These are phyloP conservation scores for Zaprionus taronus DNA, from an alignment of 1,140 invertebrate genomes.

Conservation along the genomic window DNA sequence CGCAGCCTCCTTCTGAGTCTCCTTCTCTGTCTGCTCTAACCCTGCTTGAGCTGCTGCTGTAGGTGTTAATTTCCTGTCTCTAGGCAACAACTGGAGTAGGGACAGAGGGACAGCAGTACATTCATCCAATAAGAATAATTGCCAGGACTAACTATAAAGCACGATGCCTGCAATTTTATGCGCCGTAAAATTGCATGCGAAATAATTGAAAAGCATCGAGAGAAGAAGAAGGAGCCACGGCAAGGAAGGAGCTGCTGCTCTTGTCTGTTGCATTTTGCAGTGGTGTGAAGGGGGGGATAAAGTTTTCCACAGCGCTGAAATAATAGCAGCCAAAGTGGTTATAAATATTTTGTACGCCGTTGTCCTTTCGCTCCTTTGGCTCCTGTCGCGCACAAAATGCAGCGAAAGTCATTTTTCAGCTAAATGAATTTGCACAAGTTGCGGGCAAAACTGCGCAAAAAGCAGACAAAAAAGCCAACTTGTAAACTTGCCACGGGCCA, in stretches of 20 bases:
- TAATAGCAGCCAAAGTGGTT: conserved; percentile 80
- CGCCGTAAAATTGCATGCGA: conserved; percentile 76
- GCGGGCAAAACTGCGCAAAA: conserved; percentile 70
- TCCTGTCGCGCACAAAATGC: conserved; percentile 55
- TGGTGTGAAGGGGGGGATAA: conserved; percentile 44
- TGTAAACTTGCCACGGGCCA: conserved; percentile 7
- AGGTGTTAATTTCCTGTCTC: conserved; percentile 77
- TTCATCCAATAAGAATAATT: conserved; percentile 75
- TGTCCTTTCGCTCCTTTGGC: conserved; percentile 4
- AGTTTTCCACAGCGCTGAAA: conserved; percentile 68
- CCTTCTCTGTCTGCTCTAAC: background rate
- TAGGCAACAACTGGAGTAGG: conserved; percentile 26
- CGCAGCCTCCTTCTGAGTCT: background rate
- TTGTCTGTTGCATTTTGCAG: conserved; percentile 28
- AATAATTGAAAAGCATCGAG: conserved; percentile 79
- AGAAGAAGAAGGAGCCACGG: conserved; percentile 37
- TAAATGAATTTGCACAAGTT: conserved; percentile 80
- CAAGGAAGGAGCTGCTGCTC: background rate
- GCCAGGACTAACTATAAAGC: conserved; percentile 70
- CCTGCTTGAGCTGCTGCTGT: conserved; percentile 40
- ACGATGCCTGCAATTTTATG: conserved; percentile 64
- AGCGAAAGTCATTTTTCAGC: conserved; percentile 80
- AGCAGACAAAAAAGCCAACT: conserved; percentile 41
- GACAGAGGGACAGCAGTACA: background rate
- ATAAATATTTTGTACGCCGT: conserved; percentile 75